Base-by-base conservation (phyloP, 64 coral and sea anemone genomes). In the Stichodactyla mertensii region DNA sequence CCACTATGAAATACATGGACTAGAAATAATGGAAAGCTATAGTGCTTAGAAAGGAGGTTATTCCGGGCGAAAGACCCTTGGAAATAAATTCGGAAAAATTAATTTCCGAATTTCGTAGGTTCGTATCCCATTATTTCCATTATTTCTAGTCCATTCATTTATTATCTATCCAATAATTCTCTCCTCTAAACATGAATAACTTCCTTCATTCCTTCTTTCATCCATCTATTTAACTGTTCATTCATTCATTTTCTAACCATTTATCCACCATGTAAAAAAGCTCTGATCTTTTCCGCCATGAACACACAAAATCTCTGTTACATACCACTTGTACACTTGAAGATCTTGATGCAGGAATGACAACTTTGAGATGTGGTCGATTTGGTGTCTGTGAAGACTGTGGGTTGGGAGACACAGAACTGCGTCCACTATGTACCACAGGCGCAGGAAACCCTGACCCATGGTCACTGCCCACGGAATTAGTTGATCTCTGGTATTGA, bases 291-390 rank as follows among this genome's bases (percentile, higher is more conserved):
- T 0, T 45, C 56, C 8, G 0, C 56, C 56, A 58, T 9, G 14
- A 58, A 15, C 14, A 58, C 8, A 58, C 8, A 58, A 58, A 58
- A 58, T 58, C 56, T 58, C 56, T 58, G 8, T 70, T 22, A 27
- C 69, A 27, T 36, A 74, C 69, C 69, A 74, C 12, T 74, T 74
- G 69, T 12, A 23, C 69, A 74, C 27, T 74, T 54, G 78, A 51
- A 54, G 51, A 54, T 55, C 13, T 81, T 26, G 69, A 31, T 26
- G n/a, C 2, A 16, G 83, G 83, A 36, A 85, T 85, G 4, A 85
- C 83, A 4, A 85, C 83, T 52, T 85, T 85, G 6, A 85, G 83
- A 58, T 85, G 83, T 16, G 83, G 83, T 36, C 83, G 53, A n/a
- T 57, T 61, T 31, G 83, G 55, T 22, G 57, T 14, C 27, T 57